Evolutionary conservation across 2,113 vertebrate genomes (phyloP), one percentile per base, ranked within the genome.

Genomic region (Myanophis thanlyinensis): DNA sequence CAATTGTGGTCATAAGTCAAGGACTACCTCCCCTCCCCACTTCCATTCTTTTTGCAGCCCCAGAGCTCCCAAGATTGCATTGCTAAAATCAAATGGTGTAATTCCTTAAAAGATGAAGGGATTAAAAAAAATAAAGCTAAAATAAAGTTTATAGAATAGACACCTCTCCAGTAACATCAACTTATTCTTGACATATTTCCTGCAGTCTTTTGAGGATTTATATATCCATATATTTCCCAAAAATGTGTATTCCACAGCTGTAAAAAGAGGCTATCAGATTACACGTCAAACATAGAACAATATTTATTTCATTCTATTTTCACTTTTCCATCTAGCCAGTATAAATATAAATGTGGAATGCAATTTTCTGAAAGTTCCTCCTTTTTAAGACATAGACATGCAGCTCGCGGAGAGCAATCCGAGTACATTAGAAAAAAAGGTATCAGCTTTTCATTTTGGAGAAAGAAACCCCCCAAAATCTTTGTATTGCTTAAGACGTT

Each of bases 401-500:
- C 11, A 25, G 40, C 22, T 62, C 85, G 51, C 3, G 2, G 4
- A 46, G 40, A 87, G 85, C 30, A 15, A 52, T 67, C 10, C 1
- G 67, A 6, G 27, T 23, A 5, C 27, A 25, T 12, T 30, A 27
- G 35, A 22, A 48, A 85, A 20, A 30, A 85, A 4, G 49, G 6
- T 10, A 30, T 25, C 90, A 5, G 85, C 44, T 3, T 44, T 89
- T 44, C 27, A 1, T 85, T 80, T 92, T 30, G 53, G 30, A 56
- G 9, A 13, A 30, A 89, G 20, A 20, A 0, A 27, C 59, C 35
- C 59, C 59, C 73, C 35, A 13, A 8, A 27, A 13, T 5, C n/a
- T 49, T 52, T 5, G 7, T 35, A 20, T 46, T 13, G 10, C 48
- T 30, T 96, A 97, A 89, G 20, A 93, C 56, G 73, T n/a, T 0